These are phyloP conservation scores for Phyllostomus hastatus DNA, from an alignment of 2,113 vertebrate genomes.

Conservation along the genomic window DNA sequence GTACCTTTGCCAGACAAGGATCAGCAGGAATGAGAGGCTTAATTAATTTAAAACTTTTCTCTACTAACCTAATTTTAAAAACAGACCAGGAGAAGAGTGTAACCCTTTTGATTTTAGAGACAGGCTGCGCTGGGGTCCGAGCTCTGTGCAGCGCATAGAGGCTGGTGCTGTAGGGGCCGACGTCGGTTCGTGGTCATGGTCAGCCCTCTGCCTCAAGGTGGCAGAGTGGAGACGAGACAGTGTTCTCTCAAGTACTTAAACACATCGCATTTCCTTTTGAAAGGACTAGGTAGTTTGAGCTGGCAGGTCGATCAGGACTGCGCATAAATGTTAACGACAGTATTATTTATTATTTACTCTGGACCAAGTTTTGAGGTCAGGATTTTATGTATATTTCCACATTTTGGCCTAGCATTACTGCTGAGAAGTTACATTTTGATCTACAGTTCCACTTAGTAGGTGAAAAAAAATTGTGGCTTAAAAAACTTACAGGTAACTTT, in stretches of 20 bases:
- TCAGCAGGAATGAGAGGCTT: background rate
- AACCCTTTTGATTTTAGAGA: background rate
- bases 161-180: background rate
- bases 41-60: background rate
- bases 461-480: background rate
- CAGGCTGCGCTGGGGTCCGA: background rate
- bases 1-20: background rate
- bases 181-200: background rate
- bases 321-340: background rate
- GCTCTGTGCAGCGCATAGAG: background rate
- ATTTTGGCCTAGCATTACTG: background rate
- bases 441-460: background rate
- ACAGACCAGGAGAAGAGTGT: background rate
- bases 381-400: background rate
- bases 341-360: background rate
- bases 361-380: conserved; percentile 7
- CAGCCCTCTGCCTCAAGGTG: conserved; percentile 53
- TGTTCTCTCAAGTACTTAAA: background rate
- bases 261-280: conserved; percentile 35
- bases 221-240: conserved; percentile 50
- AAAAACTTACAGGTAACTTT: background rate
- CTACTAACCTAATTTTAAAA: background rate
- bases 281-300: conserved; percentile 2
- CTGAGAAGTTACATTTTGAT: background rate
- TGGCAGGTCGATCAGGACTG: background rate